Conservation (phyloP, 2,888 invertebrate species). For the Bombyx huttoni region DNA sequence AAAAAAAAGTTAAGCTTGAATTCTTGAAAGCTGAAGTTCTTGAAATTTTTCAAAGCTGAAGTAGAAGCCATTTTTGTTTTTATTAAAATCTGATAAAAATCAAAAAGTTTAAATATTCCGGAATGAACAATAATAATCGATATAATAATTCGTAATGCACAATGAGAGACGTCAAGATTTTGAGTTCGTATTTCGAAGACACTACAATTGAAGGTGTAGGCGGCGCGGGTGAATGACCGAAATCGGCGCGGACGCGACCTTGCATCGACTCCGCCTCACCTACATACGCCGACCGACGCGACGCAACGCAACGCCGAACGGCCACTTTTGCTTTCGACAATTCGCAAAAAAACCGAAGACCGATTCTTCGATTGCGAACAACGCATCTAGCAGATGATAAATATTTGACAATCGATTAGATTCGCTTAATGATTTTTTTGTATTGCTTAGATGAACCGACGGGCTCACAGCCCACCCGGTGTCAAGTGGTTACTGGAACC, state of each 20-base stretch:
- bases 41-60: too few species aligned
- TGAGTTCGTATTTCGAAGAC: background rate
- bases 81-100: too few species aligned
- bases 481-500: too few species aligned
- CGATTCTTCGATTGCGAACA: constrained; percentile 11
- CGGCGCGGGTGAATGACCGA: constrained; percentile 59
- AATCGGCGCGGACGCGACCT: constrained; percentile 69
- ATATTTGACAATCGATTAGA: too few species aligned
- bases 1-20: too few species aligned
- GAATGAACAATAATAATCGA: background rate
- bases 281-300: constrained; percentile 57
- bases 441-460: too few species aligned
- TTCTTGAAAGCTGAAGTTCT: too few species aligned
- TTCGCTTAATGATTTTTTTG: too few species aligned
- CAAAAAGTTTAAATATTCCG: too few species aligned
- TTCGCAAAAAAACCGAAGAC: constrained; percentile 48
- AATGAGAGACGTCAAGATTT: background rate
- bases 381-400: constrained; percentile 8
- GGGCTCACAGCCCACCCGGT: too few species aligned
- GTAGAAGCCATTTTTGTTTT: too few species aligned
- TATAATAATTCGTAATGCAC: background rate
- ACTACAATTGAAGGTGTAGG: constrained; percentile 7
- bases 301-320: constrained; percentile 49
- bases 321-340: constrained; percentile 69
- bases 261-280: constrained; percentile 61